phyloP scores from a whole-genome alignment of 2,797 vertebrate genomes.

The Amniataba percoides region DNA sequence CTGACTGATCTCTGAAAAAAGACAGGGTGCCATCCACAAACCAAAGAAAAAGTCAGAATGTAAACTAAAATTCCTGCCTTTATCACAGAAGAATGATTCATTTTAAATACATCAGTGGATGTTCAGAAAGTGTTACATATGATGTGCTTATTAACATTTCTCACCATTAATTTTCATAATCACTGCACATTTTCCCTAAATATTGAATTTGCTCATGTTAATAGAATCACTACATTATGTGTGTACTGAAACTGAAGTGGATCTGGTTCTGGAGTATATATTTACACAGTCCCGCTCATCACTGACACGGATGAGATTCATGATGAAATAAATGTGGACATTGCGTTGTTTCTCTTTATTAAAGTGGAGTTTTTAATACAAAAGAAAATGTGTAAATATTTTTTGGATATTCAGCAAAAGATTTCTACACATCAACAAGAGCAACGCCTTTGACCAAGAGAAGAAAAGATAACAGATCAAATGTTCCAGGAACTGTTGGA shows the following conservation, averaged over 20 bases:
- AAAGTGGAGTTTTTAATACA: background rate
- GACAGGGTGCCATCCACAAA: no score
- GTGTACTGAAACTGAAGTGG: background rate
- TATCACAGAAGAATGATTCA: background rate
- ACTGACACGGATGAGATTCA: no score
- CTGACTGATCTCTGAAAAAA: no score
- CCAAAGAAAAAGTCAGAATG: no score
- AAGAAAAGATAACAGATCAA: constrained; percentile 5
- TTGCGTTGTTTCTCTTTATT: background rate
- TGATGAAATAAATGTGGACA: background rate
- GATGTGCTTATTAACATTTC: background rate
- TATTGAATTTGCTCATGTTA: background rate
- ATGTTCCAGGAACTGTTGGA: constrained; percentile 23
- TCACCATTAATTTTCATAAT: background rate
- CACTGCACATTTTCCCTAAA: background rate
- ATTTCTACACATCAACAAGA: constrained; percentile 12
- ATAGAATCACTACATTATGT: background rate
- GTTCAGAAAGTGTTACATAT: background rate
- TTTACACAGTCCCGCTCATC: no score
- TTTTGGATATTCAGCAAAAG: background rate
- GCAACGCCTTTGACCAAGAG: constrained; percentile 8
- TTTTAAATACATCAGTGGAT: background rate
- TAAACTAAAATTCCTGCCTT: background rate
- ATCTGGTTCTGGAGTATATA: background rate
- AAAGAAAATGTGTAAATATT: background rate